Base-by-base conservation (phyloP, 2,113 vertebrate species). In the Strix aluco region DNA sequence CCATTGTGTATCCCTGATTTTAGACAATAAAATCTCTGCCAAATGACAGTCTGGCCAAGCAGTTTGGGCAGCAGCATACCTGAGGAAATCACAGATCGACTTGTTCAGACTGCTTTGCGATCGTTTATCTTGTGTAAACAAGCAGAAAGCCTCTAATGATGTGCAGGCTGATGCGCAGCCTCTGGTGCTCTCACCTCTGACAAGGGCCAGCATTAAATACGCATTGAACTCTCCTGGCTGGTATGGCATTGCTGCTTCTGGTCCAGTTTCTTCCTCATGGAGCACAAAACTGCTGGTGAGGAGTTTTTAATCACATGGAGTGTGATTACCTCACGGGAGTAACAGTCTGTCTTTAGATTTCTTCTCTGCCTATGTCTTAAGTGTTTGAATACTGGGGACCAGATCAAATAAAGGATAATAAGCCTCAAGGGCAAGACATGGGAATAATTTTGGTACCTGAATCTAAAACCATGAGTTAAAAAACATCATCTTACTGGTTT, bases 71-170 rank as follows among this genome's bases (percentile, higher is more conserved):
- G 71, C 11, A 0, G 36, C 66, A 85, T 94, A 96, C 91, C 91
- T 95, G 78, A 92, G 72, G 69, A 95, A 96, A 92, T 84, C 78
- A 38, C 49, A 57, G 67, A 86, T 71, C 3, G 18, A 47, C 70
- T 75, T 2, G 0, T 47, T 92, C 55, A 58, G 81, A 81, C 72
- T 91, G 73, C 32, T 40, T 83, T 89, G 73, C 8, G 14, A 23
- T 73, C 20, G 1, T 96, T 94, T 95, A 32, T 96, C 79, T 92
- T 92, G 58, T 70, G 47, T 96, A 89, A 95, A 95, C 40, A 80
- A 95, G 89, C 81, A 91, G 71, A 81, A 93, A 46, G 26, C 36
- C 69, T 85, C 44, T 95, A 81, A 91, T 27, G 77, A 90, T 81
- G 92, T 94, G 70, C 72, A 65, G 67, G 44, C 47, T 88, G 88